A percentile compares a stretch with the other conserved stretches of the same genome.
These are phyloP conservation scores for Mesoligia furuncula DNA, from an alignment of 2,888 invertebrate genomes.

Conservation along the genomic window DNA sequence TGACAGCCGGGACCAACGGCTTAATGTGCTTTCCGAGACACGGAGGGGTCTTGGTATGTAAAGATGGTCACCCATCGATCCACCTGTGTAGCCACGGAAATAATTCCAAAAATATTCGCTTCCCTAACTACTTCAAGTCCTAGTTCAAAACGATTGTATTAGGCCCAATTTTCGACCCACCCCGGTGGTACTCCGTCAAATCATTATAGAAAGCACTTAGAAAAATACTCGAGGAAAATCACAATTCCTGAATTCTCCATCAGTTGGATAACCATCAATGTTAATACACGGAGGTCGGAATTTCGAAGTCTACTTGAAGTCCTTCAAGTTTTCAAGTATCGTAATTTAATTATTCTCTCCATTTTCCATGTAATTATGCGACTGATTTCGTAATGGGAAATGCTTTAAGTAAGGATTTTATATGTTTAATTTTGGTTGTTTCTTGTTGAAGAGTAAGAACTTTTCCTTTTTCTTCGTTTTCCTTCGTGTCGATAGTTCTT, in stretches of 20 bases:
- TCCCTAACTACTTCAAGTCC: neutral
- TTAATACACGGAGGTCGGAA: constrained; percentile 67
- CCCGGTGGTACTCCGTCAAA: constrained; percentile 20
- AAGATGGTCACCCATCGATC: too few species aligned
- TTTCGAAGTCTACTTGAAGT: constrained; percentile 66
- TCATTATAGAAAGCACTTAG: constrained; percentile 40
- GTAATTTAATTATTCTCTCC: constrained; percentile 81
- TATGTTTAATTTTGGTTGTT: constrained; percentile 12
- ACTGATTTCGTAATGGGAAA: constrained; percentile 72
- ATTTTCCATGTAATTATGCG: constrained; percentile 78
- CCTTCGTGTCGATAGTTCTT: neutral
- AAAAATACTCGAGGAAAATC: constrained; percentile 45
- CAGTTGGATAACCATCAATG: constrained; percentile 58
- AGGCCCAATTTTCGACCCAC: neutral
- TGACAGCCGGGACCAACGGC: too few species aligned
- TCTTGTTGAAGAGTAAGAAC: neutral
- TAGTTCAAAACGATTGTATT: neutral
- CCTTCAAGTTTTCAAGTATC: constrained; percentile 74
- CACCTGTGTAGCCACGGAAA: neutral
- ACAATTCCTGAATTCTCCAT: constrained; percentile 50
- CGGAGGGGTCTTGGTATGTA: too few species aligned
- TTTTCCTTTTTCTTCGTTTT: too few species aligned
- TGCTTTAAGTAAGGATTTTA: constrained; percentile 1
- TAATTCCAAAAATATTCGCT: neutral
- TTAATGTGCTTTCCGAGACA: too few species aligned